Conservation (phyloP, 2,797 vertebrate genomes). For the Paratrypauchen microcephalus region DNA sequence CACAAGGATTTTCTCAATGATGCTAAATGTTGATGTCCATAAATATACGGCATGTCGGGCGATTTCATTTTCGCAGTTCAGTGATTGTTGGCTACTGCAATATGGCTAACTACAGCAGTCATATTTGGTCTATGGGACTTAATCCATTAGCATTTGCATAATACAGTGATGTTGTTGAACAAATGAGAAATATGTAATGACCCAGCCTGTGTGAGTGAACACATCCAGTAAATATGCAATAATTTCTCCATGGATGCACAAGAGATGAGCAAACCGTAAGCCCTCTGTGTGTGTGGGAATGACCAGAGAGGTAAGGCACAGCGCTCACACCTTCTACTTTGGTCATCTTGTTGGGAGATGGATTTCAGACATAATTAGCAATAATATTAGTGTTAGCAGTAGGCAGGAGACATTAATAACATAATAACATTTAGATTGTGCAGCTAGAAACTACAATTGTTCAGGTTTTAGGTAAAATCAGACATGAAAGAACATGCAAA, state of each 20-base stretch:
- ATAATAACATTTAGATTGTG: background rate
- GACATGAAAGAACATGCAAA: background rate
- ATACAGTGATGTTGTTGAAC: constrained; percentile 62
- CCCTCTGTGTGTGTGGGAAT: constrained; percentile 38
- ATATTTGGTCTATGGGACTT: constrained; percentile 68
- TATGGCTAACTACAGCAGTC: constrained; percentile 61
- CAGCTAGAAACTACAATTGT: background rate
- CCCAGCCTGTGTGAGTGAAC: constrained; percentile 67
- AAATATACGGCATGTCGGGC: constrained; percentile 59
- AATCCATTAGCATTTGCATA: constrained; percentile 75
- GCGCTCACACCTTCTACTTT: background rate
- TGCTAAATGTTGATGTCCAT: constrained; percentile 53
- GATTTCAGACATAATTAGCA: background rate
- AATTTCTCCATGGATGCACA: constrained; percentile 67
- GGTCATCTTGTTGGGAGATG: background rate
- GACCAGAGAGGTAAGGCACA: constrained; percentile 33
- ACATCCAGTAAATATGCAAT: constrained; percentile 64
- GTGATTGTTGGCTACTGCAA: constrained; percentile 72
- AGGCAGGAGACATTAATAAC: background rate
- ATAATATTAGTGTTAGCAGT: background rate
- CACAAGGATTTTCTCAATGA: constrained; percentile 55
- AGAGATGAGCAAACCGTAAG: constrained; percentile 55
- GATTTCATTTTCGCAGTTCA: constrained; percentile 75
- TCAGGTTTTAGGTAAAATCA: background rate
- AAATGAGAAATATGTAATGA: constrained; percentile 73